These are phyloP conservation scores for Nycteola revayana DNA, from an alignment of 2,888 invertebrate genomes.

Conservation along the genomic window DNA sequence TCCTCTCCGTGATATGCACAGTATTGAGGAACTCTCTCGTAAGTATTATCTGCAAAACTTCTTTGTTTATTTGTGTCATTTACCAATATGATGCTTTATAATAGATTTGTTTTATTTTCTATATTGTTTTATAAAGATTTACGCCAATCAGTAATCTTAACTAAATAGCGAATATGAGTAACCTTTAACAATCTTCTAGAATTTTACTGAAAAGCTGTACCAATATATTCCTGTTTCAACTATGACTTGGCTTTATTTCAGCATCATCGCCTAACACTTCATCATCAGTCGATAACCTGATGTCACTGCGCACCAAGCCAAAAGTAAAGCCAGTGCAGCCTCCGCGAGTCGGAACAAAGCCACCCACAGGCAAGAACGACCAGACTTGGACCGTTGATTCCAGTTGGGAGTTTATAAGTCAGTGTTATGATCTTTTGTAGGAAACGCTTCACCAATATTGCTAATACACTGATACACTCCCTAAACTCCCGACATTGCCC, in stretches of 20 bases:
- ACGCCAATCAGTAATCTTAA: too few relatives aligned
- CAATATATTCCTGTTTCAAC: too few relatives aligned
- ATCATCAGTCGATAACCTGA: constrained; percentile 86
- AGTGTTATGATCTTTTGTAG: constrained; percentile 53
- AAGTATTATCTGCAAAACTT: constrained; percentile 31
- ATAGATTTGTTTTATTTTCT: background rate
- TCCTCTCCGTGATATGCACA: constrained; percentile 77
- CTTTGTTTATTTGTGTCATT: background rate
- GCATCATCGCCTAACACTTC: constrained; percentile 82
- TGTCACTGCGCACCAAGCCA: constrained; percentile 78
- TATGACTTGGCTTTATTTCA: constrained; percentile 33
- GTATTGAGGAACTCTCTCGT: constrained; percentile 79
- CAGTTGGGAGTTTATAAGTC: constrained; percentile 94
- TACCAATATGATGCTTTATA: too few relatives aligned
- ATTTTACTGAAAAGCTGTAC: too few relatives aligned
- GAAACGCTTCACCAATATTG: constrained; percentile 25
- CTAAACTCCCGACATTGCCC: constrained; percentile 14
- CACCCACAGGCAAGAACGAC: constrained; percentile 78
- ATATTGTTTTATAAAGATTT: background rate
- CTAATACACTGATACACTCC: constrained; percentile 34
- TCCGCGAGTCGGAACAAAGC: constrained; percentile 81
- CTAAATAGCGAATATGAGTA: too few relatives aligned
- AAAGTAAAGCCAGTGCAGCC: constrained; percentile 88
- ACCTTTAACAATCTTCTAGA: background rate
- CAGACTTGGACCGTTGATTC: constrained; percentile 91